phyloP scores from a whole-genome alignment of 2,797 vertebrate genomes.

The Petrocephalus sullivani region DNA sequence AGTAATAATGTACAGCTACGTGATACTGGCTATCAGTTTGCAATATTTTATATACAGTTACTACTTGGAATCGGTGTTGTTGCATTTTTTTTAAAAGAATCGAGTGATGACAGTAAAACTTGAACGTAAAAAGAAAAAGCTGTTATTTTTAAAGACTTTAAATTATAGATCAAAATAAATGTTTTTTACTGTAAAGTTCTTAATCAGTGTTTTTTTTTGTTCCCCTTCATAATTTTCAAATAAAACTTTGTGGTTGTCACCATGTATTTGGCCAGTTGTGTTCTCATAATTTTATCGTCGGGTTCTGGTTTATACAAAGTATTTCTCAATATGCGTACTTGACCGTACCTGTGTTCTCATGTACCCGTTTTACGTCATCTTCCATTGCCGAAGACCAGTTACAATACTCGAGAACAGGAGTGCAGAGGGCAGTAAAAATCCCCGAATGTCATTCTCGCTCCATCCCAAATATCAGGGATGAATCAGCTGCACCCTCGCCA shows the following conservation, averaged over 20 bases:
- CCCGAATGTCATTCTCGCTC: too few relatives aligned
- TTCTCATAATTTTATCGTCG: not conserved
- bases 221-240: constrained; percentile 52
- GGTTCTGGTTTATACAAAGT: not conserved
- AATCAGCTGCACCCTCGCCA: too few relatives aligned
- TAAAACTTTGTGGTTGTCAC: constrained; percentile 49
- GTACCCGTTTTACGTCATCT: too few relatives aligned
- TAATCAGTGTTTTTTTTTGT: constrained; percentile 21
- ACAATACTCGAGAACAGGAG: too few relatives aligned
- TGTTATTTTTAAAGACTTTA: constrained; percentile 76
- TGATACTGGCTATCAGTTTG: constrained; percentile 59
- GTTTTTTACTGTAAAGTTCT: constrained; percentile 64
- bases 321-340: too few relatives aligned
- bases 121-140: constrained; percentile 46
- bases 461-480: too few relatives aligned
- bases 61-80: constrained; percentile 46
- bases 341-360: too few relatives aligned
- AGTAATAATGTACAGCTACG: constrained; percentile 41
- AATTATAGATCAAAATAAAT: constrained; percentile 75
- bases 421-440: too few relatives aligned
- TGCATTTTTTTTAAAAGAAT: constrained; percentile 53
- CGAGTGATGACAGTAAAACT: constrained; percentile 66
- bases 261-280: not conserved
- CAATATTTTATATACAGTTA: constrained; percentile 63
- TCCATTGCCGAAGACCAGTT: too few relatives aligned